Conservation (phyloP, 2,888 invertebrate genomes). For the Pseudolycoriella hygida region DNA sequence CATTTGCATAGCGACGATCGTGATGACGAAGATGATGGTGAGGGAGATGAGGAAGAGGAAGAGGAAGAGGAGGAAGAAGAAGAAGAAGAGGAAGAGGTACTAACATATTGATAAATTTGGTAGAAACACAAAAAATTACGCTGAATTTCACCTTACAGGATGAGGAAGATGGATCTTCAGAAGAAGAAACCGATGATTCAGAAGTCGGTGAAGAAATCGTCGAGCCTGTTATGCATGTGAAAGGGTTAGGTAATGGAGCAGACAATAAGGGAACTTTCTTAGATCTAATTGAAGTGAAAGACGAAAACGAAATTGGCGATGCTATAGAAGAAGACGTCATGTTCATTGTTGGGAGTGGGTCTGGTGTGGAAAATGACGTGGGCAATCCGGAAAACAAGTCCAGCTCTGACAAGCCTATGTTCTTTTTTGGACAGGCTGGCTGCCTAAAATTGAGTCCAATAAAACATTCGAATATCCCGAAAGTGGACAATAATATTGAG, state of each 20-base stretch:
- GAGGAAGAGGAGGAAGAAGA: conserved; percentile 17
- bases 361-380: conserved; percentile 51
- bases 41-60: conserved; percentile 16
- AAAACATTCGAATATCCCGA: conserved; percentile 11
- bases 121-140: too few species aligned
- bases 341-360: conserved; percentile 53
- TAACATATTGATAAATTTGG: too few species aligned
- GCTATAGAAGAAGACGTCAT: conserved; percentile 54
- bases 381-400: conserved; percentile 38
- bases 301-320: conserved; percentile 34
- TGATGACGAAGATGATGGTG: conserved; percentile 14
- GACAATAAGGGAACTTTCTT: conserved; percentile 36
- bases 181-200: conserved; percentile 7
- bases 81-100: conserved; percentile 17
- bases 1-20: conserved; percentile 12
- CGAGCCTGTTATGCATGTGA: conserved; percentile 52
- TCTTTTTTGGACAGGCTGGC: conserved; percentile 30
- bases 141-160: conserved; percentile 9
- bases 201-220: conserved; percentile 45
- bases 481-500: too few species aligned
- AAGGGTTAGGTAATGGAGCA: conserved; percentile 49
- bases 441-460: conserved; percentile 28
- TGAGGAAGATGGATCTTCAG: conserved; percentile 13
- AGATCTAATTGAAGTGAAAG: not conserved
- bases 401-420: conserved; percentile 3